Percentiles rank a stretch among this genome's conserved stretches.
Evolutionary conservation across 2,888 invertebrate genomes (phyloP).

Genomic region (Agrotis segetum): DNA sequence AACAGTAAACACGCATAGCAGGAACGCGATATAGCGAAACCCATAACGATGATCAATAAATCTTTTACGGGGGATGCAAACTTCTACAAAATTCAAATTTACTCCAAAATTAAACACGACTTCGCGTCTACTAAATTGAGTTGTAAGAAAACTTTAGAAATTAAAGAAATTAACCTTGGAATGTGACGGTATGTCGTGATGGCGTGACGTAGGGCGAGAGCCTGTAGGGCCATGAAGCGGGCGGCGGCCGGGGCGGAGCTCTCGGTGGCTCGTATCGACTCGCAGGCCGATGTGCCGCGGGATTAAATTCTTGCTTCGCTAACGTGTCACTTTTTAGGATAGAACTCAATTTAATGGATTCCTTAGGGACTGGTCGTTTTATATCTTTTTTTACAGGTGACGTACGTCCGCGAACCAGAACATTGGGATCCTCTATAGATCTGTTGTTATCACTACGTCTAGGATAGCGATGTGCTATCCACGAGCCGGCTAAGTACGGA

Average conservation of each 20-base stretch:
- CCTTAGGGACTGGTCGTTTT: slow-evolving; percentile 78
- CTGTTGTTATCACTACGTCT: slow-evolving; percentile 93
- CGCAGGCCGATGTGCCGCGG: slow-evolving; percentile 94
- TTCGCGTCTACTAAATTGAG: slow-evolving; percentile 58
- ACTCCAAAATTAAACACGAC: slow-evolving; percentile 85
- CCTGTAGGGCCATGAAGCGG: slow-evolving; percentile 85
- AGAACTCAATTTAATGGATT: slow-evolving; percentile 87
- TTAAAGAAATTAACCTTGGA: slow-evolving; percentile 93
- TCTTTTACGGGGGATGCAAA: slow-evolving; percentile 72
- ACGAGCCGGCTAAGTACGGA: slow-evolving; percentile 94
- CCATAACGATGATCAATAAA: slow-evolving; percentile 80
- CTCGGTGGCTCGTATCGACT: slow-evolving; percentile 94
- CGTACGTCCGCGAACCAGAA: slow-evolving; percentile 75
- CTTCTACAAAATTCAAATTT: slow-evolving; percentile 69
- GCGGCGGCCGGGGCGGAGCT: slow-evolving; percentile 89
- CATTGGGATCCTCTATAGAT: slow-evolving; percentile 88
- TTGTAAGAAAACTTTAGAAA: slow-evolving; percentile 70
- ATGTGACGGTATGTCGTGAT: slow-evolving; percentile 93
- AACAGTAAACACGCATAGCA: slow-evolving; percentile 72
- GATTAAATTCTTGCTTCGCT: slow-evolving; percentile 93
- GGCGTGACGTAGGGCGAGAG: slow-evolving; percentile 88
- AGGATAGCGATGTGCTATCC: slow-evolving; percentile 95
- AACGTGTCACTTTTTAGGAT: slow-evolving; percentile 89
- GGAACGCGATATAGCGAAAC: slow-evolving; percentile 70
- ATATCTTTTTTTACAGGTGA: slow-evolving; percentile 86